Evolutionary conservation across 2,888 invertebrate species (phyloP).

Genomic region (Drosophila leonis): DNA sequence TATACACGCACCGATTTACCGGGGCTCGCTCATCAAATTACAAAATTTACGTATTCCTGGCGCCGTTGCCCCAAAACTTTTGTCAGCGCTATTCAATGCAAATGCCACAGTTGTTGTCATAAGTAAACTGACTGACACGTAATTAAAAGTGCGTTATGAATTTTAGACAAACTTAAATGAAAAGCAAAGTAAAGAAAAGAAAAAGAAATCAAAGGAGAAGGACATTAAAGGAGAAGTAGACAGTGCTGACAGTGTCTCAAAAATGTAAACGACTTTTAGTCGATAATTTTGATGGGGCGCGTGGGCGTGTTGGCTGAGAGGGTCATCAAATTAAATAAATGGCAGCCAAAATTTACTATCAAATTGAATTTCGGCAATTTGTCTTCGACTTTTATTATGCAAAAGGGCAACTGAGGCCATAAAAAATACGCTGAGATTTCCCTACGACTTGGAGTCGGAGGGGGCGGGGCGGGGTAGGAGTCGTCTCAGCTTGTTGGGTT

Average conservation of each 20-base stretch:
- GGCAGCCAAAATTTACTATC: constrained; percentile 75
- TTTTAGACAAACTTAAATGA: constrained; percentile 24
- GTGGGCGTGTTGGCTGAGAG: constrained; percentile 6
- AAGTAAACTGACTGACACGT: constrained; percentile 67
- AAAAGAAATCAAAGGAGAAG: neutral
- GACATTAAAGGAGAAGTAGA: neutral
- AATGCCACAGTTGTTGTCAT: constrained; percentile 51
- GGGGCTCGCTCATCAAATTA: constrained; percentile 42
- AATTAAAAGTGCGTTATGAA: constrained; percentile 65
- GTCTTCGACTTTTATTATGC: constrained; percentile 74
- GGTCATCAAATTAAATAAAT: constrained; percentile 76
- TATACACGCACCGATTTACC: neutral
- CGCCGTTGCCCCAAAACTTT: constrained; percentile 8
- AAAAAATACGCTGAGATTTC: constrained; percentile 39
- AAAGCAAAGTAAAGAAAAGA: too few species aligned
- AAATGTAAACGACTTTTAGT: constrained; percentile 20
- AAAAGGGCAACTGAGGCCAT: constrained; percentile 65
- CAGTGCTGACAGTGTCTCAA: constrained; percentile 38
- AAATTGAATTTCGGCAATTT: constrained; percentile 78
- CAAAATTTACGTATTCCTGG: constrained; percentile 50
- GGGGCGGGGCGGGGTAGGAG: neutral
- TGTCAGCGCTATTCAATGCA: constrained; percentile 53
- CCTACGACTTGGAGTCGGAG: neutral
- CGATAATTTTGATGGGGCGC: constrained; percentile 42
- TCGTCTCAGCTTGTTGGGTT: constrained; percentile 17